Conservation (phyloP, 1,140 invertebrate genomes). For the Diabrotica undecimpunctata region DNA sequence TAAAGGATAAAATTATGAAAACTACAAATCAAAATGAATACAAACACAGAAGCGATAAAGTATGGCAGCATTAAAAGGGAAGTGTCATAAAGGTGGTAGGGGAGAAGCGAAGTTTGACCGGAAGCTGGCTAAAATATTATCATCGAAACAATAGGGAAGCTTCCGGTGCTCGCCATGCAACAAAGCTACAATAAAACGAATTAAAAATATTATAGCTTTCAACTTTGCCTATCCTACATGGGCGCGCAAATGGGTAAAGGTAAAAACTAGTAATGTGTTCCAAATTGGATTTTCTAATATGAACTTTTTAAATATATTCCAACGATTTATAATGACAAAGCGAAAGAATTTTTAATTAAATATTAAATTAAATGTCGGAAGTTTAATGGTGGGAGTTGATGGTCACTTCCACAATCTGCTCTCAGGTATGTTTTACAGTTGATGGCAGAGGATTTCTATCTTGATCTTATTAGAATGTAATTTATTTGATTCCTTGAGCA, state of each 20-base stretch:
- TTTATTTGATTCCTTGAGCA: no score
- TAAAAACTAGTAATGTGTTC: no score
- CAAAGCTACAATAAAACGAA: slow-evolving; percentile 33
- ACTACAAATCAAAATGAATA: slow-evolving; percentile 22
- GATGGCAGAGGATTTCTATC: no score
- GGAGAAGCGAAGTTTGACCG: slow-evolving; percentile 25
- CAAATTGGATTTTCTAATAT: no score
- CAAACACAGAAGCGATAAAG: slow-evolving; percentile 20
- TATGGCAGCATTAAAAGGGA: slow-evolving; percentile 22
- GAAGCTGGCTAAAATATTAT: slow-evolving; percentile 31
- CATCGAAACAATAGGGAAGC: slow-evolving; percentile 30
- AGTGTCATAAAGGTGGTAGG: slow-evolving; percentile 24
- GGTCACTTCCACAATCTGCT: no score
- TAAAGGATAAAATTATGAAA: slow-evolving; percentile 23
- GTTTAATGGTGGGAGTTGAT: no score
- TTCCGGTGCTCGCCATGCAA: slow-evolving; percentile 26
- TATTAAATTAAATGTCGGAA: no score
- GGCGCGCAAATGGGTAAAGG: background rate
- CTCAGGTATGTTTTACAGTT: no score
- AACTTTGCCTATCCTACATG: slow-evolving; percentile 11
- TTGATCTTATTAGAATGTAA: no score
- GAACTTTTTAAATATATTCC: no score
- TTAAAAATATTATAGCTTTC: slow-evolving; percentile 28
- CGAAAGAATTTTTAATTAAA: no score
- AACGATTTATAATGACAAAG: no score